Conservation (phyloP, 64 coral and sea anemone species). For the Pocillopora verrucosa region DNA sequence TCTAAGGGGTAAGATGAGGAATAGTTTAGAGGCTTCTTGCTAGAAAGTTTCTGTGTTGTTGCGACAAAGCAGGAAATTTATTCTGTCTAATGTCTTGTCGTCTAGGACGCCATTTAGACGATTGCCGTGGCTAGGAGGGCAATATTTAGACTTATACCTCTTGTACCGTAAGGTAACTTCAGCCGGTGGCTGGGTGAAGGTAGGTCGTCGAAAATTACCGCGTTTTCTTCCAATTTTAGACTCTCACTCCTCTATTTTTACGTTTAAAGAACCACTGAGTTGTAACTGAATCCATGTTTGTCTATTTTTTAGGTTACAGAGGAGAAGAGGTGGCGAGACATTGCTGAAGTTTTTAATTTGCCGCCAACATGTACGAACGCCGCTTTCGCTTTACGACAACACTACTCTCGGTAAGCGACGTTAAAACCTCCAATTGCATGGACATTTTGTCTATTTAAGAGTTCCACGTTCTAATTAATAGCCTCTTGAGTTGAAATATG, state of each 20-base stretch:
- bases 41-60: slow-evolving; percentile 64
- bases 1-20: slow-evolving; percentile 83
- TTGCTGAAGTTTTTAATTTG: slow-evolving; percentile 96
- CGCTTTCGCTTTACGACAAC: slow-evolving; percentile 95
- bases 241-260: slow-evolving; percentile 9
- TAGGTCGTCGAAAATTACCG: slow-evolving; percentile 31
- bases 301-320: slow-evolving; percentile 86
- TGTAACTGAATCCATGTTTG: background rate
- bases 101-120: slow-evolving; percentile 92
- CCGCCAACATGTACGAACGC: slow-evolving; percentile 96
- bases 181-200: slow-evolving; percentile 96
- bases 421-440: background rate
- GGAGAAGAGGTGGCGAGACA: slow-evolving; percentile 90
- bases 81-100: slow-evolving; percentile 60
- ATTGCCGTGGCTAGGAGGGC: slow-evolving; percentile 90
- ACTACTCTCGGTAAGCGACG: slow-evolving; percentile 81
- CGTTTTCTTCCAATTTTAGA: slow-evolving; percentile 39
- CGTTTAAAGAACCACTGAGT: slow-evolving; percentile 10
- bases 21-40: slow-evolving; percentile 54
- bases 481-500: background rate
- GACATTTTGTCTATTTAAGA: slow-evolving; percentile 14
- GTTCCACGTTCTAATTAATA: slow-evolving; percentile 16
- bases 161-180: slow-evolving; percentile 96
- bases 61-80: slow-evolving; percentile 43
- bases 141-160: slow-evolving; percentile 93